These are phyloP conservation scores for Nothura maculosa DNA, from an alignment of 2,797 vertebrate species.

Conservation along the genomic window DNA sequence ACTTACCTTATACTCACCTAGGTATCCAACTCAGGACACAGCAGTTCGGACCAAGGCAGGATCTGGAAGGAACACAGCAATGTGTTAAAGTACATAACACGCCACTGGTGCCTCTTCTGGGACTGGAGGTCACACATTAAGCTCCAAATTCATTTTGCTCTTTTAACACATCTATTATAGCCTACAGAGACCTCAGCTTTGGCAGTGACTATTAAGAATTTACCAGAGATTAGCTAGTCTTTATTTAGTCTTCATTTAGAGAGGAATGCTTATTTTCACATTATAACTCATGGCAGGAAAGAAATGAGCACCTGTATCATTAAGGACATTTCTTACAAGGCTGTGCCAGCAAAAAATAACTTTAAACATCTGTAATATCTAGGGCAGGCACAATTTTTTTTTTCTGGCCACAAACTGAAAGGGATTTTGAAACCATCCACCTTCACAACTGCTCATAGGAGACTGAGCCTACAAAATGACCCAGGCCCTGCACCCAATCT, in stretches of 20 bases:
- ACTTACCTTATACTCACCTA: not conserved
- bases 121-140: not conserved
- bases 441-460: not conserved
- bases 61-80: not conserved
- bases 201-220: not conserved
- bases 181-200: not conserved
- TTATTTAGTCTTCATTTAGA: not conserved
- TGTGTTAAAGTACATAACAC: not conserved
- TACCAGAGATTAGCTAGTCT: not conserved
- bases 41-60: not conserved
- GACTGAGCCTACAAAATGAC: not conserved
- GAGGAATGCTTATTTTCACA: not conserved
- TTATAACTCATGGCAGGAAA: not conserved
- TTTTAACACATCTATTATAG: not conserved
- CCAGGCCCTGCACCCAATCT: rapidly evolving
- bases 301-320: not conserved
- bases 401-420: not conserved
- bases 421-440: not conserved
- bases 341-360: not conserved
- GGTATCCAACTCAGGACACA: not conserved
- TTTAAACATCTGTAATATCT: not conserved
- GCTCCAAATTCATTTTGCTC: not conserved
- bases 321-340: not conserved
- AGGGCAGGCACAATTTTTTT: not conserved
- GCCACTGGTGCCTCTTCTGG: not conserved